Evolutionary conservation across 53 echinoderm and acorn worm species (phyloP).

Genomic region (Crossaster papposus): DNA sequence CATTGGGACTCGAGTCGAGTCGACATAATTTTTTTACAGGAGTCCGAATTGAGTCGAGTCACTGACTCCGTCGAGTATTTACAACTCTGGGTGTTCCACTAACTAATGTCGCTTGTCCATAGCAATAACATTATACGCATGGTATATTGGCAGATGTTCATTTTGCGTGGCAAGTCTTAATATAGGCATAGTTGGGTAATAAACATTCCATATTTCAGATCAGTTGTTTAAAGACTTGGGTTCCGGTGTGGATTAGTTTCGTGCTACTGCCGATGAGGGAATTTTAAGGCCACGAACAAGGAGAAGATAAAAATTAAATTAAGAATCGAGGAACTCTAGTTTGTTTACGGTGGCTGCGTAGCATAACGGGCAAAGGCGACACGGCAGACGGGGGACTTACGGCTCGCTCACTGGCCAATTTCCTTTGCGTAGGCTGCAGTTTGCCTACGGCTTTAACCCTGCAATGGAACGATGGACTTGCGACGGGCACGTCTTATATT

Average conservation of each 20-base stretch:
- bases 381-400: neutral
- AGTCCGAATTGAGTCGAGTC: no score
- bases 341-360: constrained; percentile 38
- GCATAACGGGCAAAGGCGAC: constrained; percentile 31
- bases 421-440: neutral
- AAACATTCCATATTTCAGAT: constrained; percentile 19
- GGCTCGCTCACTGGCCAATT: constrained; percentile 47
- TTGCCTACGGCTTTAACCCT: constrained; percentile 21
- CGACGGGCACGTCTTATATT: constrained; percentile 10
- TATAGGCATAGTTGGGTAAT: neutral
- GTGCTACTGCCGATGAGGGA: neutral
- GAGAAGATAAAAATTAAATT: constrained; percentile 30
- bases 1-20: no score
- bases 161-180: neutral
- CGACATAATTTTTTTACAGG: no score
- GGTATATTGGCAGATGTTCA: neutral
- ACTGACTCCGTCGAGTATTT: no score
- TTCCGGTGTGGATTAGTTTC: constrained; percentile 43
- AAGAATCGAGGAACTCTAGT: neutral
- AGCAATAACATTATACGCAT: no score
- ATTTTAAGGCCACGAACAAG: neutral
- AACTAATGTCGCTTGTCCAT: no score
- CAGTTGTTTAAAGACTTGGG: constrained; percentile 30
- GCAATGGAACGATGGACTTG: neutral
- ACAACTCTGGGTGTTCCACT: no score